Evolutionary conservation across 2,888 invertebrate species (phyloP).

Genomic region (Euspilapteryx auroguttella): DNA sequence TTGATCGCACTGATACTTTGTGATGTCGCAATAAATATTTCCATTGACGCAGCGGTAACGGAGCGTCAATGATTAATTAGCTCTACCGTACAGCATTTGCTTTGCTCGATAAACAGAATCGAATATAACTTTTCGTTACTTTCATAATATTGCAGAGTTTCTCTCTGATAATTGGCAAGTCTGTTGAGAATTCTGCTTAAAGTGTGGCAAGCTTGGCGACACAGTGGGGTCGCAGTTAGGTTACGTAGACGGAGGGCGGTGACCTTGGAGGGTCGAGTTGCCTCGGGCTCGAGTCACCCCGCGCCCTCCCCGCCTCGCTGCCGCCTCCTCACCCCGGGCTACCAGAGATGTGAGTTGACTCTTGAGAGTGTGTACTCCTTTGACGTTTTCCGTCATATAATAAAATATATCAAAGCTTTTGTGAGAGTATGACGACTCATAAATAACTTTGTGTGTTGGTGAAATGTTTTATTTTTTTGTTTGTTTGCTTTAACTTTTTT

Average conservation of each 20-base stretch:
- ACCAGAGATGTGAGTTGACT: conserved; percentile 38
- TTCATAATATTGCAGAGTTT: conserved; percentile 36
- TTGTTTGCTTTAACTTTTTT: no score
- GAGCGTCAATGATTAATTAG: no score
- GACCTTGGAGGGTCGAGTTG: conserved; percentile 39
- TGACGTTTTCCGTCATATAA: conserved; percentile 11
- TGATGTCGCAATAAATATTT: no score
- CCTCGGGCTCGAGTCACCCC: conserved; percentile 6
- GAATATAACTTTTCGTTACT: conserved; percentile 9
- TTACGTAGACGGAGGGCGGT: conserved; percentile 44
- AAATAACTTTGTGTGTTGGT: no score
- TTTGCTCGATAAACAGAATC: conserved; percentile 2
- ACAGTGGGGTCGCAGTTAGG: conserved; percentile 37
- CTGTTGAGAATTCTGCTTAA: conserved; percentile 15
- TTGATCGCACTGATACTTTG: no score
- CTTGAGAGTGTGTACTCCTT: conserved; percentile 29
- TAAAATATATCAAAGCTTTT: no score
- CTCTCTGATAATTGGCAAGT: no score
- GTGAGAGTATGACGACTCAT: no score
- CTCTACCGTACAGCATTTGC: no score
- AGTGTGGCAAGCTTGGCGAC: conserved; percentile 30
- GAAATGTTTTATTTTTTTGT: no score
- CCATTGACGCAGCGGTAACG: no score
- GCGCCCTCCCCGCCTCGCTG: conserved; percentile 9
- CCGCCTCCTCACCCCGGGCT: conserved; percentile 13